Base-by-base conservation (phyloP, 2,888 invertebrate species). In the Anthoptus insignis region DNA sequence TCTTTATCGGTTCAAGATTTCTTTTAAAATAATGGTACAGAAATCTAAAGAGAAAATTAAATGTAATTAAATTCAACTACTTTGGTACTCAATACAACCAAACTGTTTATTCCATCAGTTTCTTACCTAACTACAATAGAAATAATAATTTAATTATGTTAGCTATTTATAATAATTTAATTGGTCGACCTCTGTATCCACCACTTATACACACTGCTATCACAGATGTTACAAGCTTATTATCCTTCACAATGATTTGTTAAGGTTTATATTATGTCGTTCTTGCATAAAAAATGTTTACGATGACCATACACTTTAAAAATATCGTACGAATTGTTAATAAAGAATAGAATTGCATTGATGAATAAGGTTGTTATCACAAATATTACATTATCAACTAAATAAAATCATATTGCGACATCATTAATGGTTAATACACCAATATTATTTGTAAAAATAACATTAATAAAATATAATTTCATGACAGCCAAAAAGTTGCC, bases 151-250 rank as follows among this genome's bases (percentile, higher is more conserved):
- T 64, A 64, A 68, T 66, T 61, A 64, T 65, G 61, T 58, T 52
- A 47, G 39, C 54, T 54, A 63, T 56, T 45, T 61, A 42, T 47
- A 54, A 63, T 54, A 63, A 63, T 63, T 47, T 61, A 67, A 65
- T 69, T 67, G 71, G 59, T 68, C 71, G 66, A 64, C 64, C 69
- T 65, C 64, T 52, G 64, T 65, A 69, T 59, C 50, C 54, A 65
- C 65, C 64, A n/a, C n/a, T n/a, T n/a, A n/a, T n/a, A n/a, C n/a
- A n/a, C 49, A 65, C 53, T 59, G 60, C 60, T 72, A 72, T 72
- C 72, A 72, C 72, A 72, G 72, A 68, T 72, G 72, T 72, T 67
- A 59, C 47, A 66, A 39, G 54, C 50, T n/a, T 63, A 53, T 56
- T 68, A 60, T 63, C 45, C 39, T 60, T 53, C 63, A 59, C 59